A percentile compares a stretch with the other conserved stretches of the same genome.
Conservation (phyloP, 1,140 invertebrate species). For the Subanguina moxae region DNA sequence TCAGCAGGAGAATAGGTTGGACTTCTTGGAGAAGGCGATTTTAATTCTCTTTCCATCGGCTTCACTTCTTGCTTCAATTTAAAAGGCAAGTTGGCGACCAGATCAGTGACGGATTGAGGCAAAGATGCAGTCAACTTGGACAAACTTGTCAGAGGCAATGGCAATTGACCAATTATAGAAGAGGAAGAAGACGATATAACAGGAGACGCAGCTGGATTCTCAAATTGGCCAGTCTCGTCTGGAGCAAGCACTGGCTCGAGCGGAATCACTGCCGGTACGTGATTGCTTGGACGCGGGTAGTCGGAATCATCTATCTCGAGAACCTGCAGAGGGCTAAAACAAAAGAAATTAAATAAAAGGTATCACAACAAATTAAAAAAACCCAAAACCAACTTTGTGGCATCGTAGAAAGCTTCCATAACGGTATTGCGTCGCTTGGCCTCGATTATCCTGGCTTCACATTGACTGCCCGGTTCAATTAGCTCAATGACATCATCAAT, state of each 20-base stretch:
- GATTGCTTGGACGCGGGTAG: background rate
- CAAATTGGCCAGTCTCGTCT: background rate
- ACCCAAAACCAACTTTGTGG: background rate
- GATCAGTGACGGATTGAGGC: background rate
- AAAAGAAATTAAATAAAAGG: too few relatives aligned
- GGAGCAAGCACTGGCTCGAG: background rate
- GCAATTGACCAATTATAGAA: background rate
- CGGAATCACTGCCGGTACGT: background rate
- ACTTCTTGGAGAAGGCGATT: background rate
- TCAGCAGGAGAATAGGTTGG: too few relatives aligned
- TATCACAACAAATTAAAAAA: too few relatives aligned
- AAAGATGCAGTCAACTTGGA: background rate
- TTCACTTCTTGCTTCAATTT: background rate
- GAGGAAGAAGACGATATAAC: background rate
- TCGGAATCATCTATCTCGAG: background rate
- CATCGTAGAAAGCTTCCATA: background rate
- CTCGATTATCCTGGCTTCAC: background rate
- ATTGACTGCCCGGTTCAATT: constrained; percentile 1
- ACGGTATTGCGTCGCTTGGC: background rate
- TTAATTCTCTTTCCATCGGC: background rate
- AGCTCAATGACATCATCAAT: background rate
- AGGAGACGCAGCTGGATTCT: background rate
- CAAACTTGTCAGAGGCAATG: background rate
- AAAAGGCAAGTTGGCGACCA: background rate
- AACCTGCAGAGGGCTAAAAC: too few relatives aligned